A percentile compares a stretch with the other conserved stretches of the same genome.
These are phyloP conservation scores for Enteromius unitaeniatus DNA, from an alignment of 2,797 vertebrate species.

Conservation along the genomic window DNA sequence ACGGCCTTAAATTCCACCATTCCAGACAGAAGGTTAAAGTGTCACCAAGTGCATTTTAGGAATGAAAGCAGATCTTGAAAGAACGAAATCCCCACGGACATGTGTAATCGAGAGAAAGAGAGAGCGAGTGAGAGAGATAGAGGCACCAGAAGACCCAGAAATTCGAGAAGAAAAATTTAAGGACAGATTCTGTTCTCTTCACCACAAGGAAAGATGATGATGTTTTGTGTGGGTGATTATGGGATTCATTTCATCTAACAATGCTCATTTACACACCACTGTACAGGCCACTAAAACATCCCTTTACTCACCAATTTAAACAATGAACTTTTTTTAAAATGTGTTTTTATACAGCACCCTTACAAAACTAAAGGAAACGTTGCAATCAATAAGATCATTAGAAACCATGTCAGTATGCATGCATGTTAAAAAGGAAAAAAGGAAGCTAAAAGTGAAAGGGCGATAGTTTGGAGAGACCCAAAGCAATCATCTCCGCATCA, in stretches of 20 bases:
- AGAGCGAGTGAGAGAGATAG: no score
- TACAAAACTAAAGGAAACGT: background rate
- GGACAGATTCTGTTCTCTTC: background rate
- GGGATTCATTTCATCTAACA: background rate
- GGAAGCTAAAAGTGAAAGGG: background rate
- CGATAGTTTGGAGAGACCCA: background rate
- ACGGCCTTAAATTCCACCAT: slow-evolving; percentile 35
- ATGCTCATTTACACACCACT: background rate
- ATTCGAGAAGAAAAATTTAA: background rate
- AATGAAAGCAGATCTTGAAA: slow-evolving; percentile 47
- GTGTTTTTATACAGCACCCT: background rate
- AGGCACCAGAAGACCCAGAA: background rate
- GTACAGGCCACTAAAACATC: background rate
- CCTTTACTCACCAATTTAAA: background rate
- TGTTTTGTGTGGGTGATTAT: background rate
- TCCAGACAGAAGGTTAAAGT: slow-evolving; percentile 33
- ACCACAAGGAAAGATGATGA: background rate
- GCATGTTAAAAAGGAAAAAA: background rate
- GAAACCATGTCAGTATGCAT: background rate
- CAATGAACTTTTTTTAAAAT: background rate
- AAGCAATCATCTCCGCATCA: background rate
- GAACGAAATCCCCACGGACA: background rate
- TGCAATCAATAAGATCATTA: background rate
- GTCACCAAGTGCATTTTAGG: slow-evolving; percentile 48
- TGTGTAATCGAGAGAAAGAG: background rate